Evolutionary conservation across 1,140 invertebrate species (phyloP).

Genomic region (Polypedilum pembai): DNA sequence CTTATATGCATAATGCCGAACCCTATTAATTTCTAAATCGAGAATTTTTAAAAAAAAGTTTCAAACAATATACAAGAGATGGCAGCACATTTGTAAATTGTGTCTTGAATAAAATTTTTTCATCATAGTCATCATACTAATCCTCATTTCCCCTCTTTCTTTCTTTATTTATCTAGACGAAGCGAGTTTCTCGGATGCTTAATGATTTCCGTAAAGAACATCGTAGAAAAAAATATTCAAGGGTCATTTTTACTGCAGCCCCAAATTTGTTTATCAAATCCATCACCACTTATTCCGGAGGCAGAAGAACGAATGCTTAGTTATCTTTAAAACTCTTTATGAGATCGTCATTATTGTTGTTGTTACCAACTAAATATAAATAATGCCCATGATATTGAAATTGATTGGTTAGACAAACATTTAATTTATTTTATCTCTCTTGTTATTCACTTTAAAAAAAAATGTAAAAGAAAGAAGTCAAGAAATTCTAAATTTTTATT

Average conservation of each 20-base stretch:
- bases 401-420: too few species aligned
- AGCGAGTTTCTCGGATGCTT: constrained; percentile 74
- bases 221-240: constrained; percentile 48
- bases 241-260: constrained; percentile 50
- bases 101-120: neutral
- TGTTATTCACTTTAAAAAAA: too few species aligned
- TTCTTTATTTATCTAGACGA: constrained; percentile 51
- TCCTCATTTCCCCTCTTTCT: neutral
- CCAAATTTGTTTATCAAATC: constrained; percentile 39
- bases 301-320: neutral
- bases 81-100: too few species aligned
- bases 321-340: neutral
- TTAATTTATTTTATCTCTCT: too few species aligned
- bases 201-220: constrained; percentile 64
- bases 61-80: too few species aligned
- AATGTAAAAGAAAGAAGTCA: too few species aligned
- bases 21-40: too few species aligned
- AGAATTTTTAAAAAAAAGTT: too few species aligned
- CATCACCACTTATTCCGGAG: constrained; percentile 30
- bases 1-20: too few species aligned
- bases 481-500: constrained; percentile 17
- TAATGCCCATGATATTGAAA: neutral
- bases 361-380: neutral
- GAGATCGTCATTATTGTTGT: neutral
- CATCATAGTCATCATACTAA: neutral